These are phyloP conservation scores for Spermophilus dauricus DNA, from an alignment of 2,113 vertebrate species.

Conservation along the genomic window DNA sequence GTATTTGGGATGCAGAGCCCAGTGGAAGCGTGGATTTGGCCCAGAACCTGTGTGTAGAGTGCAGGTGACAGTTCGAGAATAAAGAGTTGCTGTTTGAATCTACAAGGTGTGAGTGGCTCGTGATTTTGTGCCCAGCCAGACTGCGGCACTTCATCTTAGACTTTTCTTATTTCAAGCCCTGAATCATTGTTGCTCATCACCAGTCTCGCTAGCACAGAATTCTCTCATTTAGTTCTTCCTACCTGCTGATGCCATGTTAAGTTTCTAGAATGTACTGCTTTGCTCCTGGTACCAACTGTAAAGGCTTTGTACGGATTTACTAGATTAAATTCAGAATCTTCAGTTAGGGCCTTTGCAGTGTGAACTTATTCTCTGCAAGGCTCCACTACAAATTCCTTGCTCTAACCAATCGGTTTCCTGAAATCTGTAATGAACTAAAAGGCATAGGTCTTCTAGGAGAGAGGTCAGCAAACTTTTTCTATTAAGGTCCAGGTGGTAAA, in stretches of 20 bases:
- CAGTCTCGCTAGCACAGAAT: not conserved
- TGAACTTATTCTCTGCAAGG: not conserved
- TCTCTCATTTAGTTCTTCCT: not conserved
- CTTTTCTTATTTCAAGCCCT: not conserved
- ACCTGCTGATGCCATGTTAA: not conserved
- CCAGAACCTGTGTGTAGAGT: no score
- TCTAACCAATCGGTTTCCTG: not conserved
- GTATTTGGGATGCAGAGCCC: no score
- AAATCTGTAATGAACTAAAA: not conserved
- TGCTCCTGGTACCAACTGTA: not conserved
- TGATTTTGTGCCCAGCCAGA: no score
- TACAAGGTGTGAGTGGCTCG: no score
- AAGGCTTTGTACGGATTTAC: not conserved
- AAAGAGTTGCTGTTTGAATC: no score
- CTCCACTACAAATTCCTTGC: not conserved
- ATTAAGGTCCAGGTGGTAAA: not conserved
- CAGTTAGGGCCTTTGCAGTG: not conserved
- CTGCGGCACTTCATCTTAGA: not conserved
- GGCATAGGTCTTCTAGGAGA: not conserved
- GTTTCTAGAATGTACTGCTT: not conserved
- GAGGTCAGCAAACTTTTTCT: not conserved
- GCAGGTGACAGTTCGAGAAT: no score
- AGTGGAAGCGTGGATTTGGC: no score
- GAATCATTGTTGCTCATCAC: not conserved
- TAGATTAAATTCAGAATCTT: constrained; percentile 11